These are phyloP conservation scores for Aldrovandia affinis DNA, from an alignment of 2,797 vertebrate genomes.

Conservation along the genomic window DNA sequence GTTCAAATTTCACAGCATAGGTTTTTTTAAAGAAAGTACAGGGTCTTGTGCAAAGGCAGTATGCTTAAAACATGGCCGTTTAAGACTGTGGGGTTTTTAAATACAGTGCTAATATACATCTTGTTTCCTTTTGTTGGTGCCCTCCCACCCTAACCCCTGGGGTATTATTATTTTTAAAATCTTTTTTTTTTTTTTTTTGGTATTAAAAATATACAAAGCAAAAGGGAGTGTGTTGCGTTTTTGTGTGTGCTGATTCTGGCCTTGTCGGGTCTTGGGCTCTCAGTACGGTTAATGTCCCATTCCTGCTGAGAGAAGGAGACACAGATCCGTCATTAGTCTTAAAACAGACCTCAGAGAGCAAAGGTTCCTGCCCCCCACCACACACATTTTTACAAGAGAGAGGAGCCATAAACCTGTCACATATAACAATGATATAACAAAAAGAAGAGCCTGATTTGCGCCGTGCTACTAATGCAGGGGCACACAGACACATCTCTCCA, in stretches of 20 bases:
- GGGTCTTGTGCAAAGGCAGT: slow-evolving; percentile 86
- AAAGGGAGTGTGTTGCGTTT: slow-evolving; percentile 83
- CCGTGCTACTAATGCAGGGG: background rate
- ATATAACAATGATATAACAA: background rate
- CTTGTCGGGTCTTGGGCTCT: slow-evolving; percentile 57
- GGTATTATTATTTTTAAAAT: slow-evolving; percentile 49
- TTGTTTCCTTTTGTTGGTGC: slow-evolving; percentile 52
- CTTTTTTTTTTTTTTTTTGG: slow-evolving; percentile 72
- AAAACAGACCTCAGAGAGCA: background rate
- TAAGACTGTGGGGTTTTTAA: slow-evolving; percentile 77
- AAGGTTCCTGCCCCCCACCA: background rate
- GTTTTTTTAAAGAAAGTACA: slow-evolving; percentile 73
- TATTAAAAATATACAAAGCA: slow-evolving; percentile 86
- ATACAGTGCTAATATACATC: slow-evolving; percentile 87
- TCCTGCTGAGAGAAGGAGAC: slow-evolving; percentile 78
- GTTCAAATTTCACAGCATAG: slow-evolving; percentile 85
- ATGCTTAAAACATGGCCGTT: slow-evolving; percentile 74
- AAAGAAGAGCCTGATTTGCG: background rate
- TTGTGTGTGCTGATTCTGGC: slow-evolving; percentile 74
- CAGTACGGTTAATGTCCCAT: slow-evolving; percentile 86
- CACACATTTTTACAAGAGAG: background rate
- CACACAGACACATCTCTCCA: background rate
- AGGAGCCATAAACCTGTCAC: slow-evolving; percentile 5
- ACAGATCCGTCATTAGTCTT: slow-evolving; percentile 10
- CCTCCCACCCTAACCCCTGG: slow-evolving; percentile 34